These are phyloP conservation scores for Malurus cyaneus DNA, from an alignment of 2,113 vertebrate genomes.

Conservation along the genomic window DNA sequence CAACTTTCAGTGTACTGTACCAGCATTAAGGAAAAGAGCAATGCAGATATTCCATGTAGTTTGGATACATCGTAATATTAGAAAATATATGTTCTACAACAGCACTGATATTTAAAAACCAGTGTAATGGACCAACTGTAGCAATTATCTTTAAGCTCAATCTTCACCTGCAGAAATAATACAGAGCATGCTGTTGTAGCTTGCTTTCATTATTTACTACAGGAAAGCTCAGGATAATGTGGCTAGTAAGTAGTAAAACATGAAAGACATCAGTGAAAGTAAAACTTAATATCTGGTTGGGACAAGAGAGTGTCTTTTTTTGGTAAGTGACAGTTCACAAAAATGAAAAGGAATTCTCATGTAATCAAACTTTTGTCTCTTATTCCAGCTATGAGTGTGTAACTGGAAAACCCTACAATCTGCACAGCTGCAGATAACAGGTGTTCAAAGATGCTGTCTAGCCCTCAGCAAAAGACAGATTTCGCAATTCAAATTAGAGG, in stretches of 20 bases:
- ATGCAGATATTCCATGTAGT: neutral
- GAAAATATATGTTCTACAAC: neutral
- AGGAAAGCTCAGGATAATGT: neutral
- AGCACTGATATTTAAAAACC: neutral
- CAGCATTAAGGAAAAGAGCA: conserved; percentile 26
- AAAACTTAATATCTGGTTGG: neutral
- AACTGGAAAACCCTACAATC: neutral
- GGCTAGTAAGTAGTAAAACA: neutral
- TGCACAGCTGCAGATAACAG: neutral
- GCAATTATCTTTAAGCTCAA: neutral
- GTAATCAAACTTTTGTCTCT: neutral
- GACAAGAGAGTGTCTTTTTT: neutral
- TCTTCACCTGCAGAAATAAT: neutral
- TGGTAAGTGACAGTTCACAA: neutral
- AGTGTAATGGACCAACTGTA: neutral
- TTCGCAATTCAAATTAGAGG: neutral
- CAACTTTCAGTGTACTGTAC: neutral
- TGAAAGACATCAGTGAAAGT: neutral
- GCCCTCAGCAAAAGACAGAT: neutral
- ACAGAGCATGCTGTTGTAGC: neutral
- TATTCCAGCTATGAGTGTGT: neutral
- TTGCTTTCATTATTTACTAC: neutral
- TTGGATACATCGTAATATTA: neutral
- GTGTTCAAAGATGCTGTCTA: neutral
- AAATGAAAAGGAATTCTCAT: neutral